Percentiles rank a stretch among this genome's conserved stretches.
phyloP scores from a whole-genome alignment of 2,797 vertebrate genomes.

The Acanthopagrus latus region DNA sequence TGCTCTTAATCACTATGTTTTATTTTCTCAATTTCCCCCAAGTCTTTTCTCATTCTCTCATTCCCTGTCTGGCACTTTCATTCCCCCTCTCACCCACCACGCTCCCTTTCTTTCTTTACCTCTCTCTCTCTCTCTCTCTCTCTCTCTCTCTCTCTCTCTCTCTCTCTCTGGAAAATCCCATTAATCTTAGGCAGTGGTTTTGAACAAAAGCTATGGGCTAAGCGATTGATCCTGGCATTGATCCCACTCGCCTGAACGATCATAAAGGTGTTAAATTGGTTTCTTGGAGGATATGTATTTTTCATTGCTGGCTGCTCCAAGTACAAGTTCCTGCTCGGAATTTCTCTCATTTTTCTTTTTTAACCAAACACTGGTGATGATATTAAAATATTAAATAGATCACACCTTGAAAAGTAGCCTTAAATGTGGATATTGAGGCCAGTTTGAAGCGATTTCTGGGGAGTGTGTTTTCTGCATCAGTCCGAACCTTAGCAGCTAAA shows the following conservation, averaged over 20 bases:
- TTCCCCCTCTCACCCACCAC: constrained; percentile 57
- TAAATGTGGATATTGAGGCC: constrained; percentile 70
- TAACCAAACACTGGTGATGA: constrained; percentile 66
- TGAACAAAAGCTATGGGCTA: constrained; percentile 85
- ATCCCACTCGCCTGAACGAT: constrained; percentile 84
- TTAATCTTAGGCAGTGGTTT: constrained; percentile 83
- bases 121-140: background rate
- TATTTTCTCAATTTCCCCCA: constrained; percentile 79
- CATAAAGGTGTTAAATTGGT: constrained; percentile 87
- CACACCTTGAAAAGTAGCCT: constrained; percentile 64
- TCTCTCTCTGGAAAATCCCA: constrained; percentile 77
- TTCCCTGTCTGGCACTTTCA: constrained; percentile 76
- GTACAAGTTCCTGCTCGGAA: constrained; percentile 68
- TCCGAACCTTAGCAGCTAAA: constrained; percentile 52
- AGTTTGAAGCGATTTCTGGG: constrained; percentile 66
- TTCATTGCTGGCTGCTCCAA: constrained; percentile 77
- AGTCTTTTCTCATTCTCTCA: constrained; percentile 81
- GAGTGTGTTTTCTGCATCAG: constrained; percentile 50
- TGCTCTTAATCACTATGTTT: constrained; percentile 82
- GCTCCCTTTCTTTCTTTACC: constrained; percentile 61
- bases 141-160: constrained; percentile 41
- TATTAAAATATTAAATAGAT: constrained; percentile 75
- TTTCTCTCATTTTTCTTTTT: constrained; percentile 42
- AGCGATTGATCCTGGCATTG: constrained; percentile 86
- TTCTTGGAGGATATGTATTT: constrained; percentile 87